Evolutionary conservation across 2,113 vertebrate genomes (phyloP).

Genomic region (Silurus meridionalis): DNA sequence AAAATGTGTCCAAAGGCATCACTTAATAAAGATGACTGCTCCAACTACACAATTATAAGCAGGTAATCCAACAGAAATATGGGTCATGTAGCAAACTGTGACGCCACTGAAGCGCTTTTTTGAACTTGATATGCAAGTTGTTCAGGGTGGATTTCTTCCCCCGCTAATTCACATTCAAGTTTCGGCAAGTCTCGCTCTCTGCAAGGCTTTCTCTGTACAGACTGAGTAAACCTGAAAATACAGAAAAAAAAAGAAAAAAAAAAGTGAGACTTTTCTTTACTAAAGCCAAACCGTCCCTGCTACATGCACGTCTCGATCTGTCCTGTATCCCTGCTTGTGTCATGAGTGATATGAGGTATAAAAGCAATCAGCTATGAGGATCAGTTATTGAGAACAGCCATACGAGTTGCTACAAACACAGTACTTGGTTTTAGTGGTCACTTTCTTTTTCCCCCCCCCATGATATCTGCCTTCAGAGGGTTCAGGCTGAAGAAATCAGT

Average conservation of each 20-base stretch:
- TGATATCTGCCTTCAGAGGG: constrained; percentile 66
- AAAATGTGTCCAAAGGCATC: neutral
- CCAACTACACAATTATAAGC: neutral
- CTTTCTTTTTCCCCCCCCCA: constrained; percentile 52
- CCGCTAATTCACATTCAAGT: neutral
- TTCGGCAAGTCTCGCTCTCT: neutral
- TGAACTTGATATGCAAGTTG: neutral
- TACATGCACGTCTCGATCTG: constrained; percentile 60
- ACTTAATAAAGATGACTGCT: neutral
- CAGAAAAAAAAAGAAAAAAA: constrained; percentile 8
- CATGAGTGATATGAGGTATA: constrained; percentile 77
- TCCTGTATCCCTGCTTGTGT: constrained; percentile 66
- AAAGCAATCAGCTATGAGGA: constrained; percentile 51
- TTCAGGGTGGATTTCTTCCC: neutral
- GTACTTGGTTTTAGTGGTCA: constrained; percentile 58
- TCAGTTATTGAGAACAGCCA: constrained; percentile 35
- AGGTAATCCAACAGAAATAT: neutral
- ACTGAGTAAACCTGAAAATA: neutral
- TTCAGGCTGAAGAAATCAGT: constrained; percentile 56
- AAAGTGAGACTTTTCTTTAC: constrained; percentile 53
- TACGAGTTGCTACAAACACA: constrained; percentile 51
- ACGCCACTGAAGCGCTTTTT: neutral
- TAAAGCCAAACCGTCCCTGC: constrained; percentile 65
- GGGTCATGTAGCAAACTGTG: neutral
- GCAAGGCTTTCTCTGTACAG: neutral